These are phyloP conservation scores for Barbus barbus DNA, from an alignment of 2,113 vertebrate genomes.

Conservation along the genomic window DNA sequence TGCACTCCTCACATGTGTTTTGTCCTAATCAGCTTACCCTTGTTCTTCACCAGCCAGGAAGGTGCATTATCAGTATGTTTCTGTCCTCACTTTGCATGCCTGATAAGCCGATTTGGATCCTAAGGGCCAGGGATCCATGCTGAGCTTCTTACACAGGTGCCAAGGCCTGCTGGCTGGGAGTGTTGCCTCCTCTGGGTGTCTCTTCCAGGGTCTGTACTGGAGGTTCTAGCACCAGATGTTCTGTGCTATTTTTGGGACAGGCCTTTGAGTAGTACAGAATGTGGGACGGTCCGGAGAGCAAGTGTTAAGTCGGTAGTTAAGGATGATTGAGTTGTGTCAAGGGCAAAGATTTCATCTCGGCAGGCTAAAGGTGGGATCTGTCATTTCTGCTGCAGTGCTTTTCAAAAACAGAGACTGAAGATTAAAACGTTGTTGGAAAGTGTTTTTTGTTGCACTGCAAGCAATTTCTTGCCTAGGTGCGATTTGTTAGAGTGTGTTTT, in stretches of 20 bases:
- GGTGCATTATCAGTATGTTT: slow-evolving; percentile 32
- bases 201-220: not conserved
- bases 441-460: not conserved
- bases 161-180: not conserved
- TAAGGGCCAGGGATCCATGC: not conserved
- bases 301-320: not conserved
- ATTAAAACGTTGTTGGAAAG: not conserved
- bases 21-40: slow-evolving; percentile 42
- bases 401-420: not conserved
- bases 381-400: not conserved
- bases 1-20: slow-evolving; percentile 35
- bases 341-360: not conserved
- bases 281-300: not conserved
- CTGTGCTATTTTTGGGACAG: not conserved
- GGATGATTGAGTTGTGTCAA: not conserved
- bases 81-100: slow-evolving; percentile 25
- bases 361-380: not conserved
- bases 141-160: slow-evolving; percentile 43
- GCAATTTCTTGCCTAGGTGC: not conserved
- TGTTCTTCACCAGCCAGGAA: slow-evolving; percentile 20
- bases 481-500: not conserved
- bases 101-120: slow-evolving; percentile 17
- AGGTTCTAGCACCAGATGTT: slow-evolving; percentile 16
- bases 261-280: slow-evolving; percentile 1
- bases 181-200: not conserved